Base-by-base conservation (phyloP, 2,797 vertebrate species). In the Selene dorsalis region DNA sequence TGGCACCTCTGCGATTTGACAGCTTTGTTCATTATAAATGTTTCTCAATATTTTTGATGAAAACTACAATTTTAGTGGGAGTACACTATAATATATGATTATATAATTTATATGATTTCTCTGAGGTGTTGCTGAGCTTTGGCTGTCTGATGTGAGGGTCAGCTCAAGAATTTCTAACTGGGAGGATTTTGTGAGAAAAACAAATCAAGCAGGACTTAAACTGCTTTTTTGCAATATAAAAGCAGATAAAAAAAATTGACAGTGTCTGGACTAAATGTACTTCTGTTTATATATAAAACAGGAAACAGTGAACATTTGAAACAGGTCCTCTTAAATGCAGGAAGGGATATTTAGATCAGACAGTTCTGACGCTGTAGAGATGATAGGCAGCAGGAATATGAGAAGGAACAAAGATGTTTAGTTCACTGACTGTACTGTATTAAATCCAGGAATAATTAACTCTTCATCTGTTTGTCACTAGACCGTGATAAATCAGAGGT, bases 401-500 rank as follows among this genome's bases (percentile, higher is more conserved):
- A 78, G 24, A 61, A 66, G 53, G 73, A 78, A 53, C 1, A 18
- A 38, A 52, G 59, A 61, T 53, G 57, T 57, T 71, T 4, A 70
- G 53, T 67, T 58, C 26, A 9, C 32, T 14, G 41, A 75, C 47
- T 50, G 2, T n/a, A 50, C 56, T 57, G 72, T 24, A 3, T 52
- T 48, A 38, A 45, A 38, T 73, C 62, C 67, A 77, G 73, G 76
- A 83, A 66, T 43, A 65, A 62, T 55, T 59, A 55, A 26, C 17
- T 48, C 48, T 75, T 77, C 67, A 70, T 83, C 71, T 80, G 60
- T 80, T 81, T 75, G 47, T 79, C 58, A 16, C 75, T 39, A 47
- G 22, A 64, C 43, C 69, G 39, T 69, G 62, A 92, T 88, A 87
- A 85, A 90, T 89, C 58, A 68, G 65, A 84, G 47, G 66, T 65